A percentile compares a stretch with the other conserved stretches of the same genome.
Evolutionary conservation across 2,113 vertebrate genomes (phyloP).

Genomic region (Rhinoderma darwinii): DNA sequence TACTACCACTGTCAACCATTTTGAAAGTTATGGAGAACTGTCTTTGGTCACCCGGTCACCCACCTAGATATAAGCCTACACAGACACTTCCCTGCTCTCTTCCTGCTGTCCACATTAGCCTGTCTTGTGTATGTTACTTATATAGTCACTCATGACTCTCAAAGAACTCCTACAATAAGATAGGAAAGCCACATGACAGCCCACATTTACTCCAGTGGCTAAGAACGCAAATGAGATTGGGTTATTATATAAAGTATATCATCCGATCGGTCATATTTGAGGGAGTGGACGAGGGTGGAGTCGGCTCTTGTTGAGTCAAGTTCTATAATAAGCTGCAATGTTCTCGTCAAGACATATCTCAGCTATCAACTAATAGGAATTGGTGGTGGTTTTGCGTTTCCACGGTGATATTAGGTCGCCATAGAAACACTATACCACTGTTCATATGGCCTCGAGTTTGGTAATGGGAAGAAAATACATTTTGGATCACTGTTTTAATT

Average conservation of each 20-base stretch:
- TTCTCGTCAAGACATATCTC: neutral
- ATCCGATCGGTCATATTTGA: neutral
- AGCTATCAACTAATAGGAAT: slow-evolving; percentile 2
- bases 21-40: too few species aligned
- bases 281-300: neutral
- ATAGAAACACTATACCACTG: slow-evolving; percentile 25
- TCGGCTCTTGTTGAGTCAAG: neutral
- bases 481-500: neutral
- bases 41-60: too few species aligned
- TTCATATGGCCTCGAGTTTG: neutral
- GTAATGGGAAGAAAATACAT: neutral
- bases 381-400: neutral
- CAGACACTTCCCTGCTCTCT: too few species aligned
- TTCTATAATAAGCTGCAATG: neutral
- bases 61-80: too few species aligned
- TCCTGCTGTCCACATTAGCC: too few species aligned
- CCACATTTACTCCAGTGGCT: too few species aligned
- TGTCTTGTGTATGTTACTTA: too few species aligned
- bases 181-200: too few species aligned
- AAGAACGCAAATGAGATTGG: neutral
- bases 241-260: neutral
- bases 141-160: too few species aligned
- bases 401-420: slow-evolving; percentile 4
- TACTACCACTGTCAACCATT: too few species aligned
- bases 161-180: too few species aligned